Evolutionary conservation across 2,113 vertebrate species (phyloP).

Genomic region (Bubo bubo): DNA sequence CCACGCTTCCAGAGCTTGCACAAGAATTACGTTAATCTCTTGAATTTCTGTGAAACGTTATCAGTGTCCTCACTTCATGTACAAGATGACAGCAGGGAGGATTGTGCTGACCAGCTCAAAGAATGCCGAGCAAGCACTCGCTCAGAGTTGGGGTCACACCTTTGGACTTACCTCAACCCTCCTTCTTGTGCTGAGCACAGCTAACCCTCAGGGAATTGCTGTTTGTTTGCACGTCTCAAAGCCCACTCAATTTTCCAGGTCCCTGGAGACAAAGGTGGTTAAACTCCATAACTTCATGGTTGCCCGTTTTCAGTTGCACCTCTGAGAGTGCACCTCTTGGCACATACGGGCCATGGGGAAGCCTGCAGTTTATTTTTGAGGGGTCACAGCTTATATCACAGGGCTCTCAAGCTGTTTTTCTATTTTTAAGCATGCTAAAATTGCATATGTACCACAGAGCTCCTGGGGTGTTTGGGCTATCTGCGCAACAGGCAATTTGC

Average conservation of each 20-base stretch:
- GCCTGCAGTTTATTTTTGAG: neutral
- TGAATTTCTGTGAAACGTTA: neutral
- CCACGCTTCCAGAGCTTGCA: neutral
- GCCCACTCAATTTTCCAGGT: neutral
- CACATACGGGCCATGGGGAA: neutral
- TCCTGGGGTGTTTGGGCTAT: neutral
- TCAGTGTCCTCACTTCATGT: neutral
- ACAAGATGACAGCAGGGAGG: fast-evolving
- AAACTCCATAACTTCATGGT: neutral
- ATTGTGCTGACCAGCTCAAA: neutral
- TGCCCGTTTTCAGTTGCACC: neutral
- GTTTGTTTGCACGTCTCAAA: neutral
- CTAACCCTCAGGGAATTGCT: neutral
- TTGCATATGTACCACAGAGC: neutral
- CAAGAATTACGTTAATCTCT: neutral
- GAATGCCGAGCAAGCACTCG: neutral
- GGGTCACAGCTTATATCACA: neutral
- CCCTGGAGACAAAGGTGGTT: neutral
- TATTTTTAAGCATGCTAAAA: neutral
- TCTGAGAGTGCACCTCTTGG: neutral
- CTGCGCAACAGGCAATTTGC: neutral
- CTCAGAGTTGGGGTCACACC: neutral
- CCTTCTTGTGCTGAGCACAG: neutral
- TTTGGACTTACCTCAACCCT: neutral
- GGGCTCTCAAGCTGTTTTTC: neutral